Evolutionary conservation across 2,888 invertebrate species (phyloP), one percentile per base, ranked within the genome.

Genomic region (Neoaliturus tenellus): DNA sequence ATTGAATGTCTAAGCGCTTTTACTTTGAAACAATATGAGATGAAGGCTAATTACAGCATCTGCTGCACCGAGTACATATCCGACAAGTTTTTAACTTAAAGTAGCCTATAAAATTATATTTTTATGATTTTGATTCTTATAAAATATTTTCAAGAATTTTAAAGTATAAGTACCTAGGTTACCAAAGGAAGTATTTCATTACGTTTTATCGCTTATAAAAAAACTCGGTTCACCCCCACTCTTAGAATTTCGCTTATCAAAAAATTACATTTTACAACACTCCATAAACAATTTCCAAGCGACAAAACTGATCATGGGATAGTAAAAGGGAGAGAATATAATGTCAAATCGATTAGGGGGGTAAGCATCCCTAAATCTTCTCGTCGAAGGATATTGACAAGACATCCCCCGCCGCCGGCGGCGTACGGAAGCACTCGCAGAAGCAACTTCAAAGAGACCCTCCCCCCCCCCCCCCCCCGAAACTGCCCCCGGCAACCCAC

Each of bases 381-480:
- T 55, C 62, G 31, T 62, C 62, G 25, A 17, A 44, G 51, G 62
- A 28, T 62, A 31, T 31, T 62, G 62, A 62, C 62, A 55, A 55
- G 55, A 55, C 44, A 23, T 23, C 31, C 25, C 62, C 62, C 1
- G 8, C 62, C n/a, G 28, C 62, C 55, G 1, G 28, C 1, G 31
- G 62, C 62, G 31, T 3, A 2, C 31, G 4, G 51, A 6, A 12
- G 51, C 62, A 62, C 62, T 62, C 14, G 31, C 31, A 62, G 62
- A 14, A 62, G 62, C 51, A 51, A 51, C 62, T 62, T 62, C 62
- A 62, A 62, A 62, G 62, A 31, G 62, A 62, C 62, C 62, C 55
- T 23, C 55, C 12, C 55, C 55, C 55, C 55, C 62, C 55, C 55
- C 55, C 12, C 55, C 55, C 55, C 55, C 62, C 28, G 17, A 62